These are phyloP conservation scores for Zoanthus sociatus DNA, from an alignment of 92 coral and sea anemone species.

Conservation along the genomic window DNA sequence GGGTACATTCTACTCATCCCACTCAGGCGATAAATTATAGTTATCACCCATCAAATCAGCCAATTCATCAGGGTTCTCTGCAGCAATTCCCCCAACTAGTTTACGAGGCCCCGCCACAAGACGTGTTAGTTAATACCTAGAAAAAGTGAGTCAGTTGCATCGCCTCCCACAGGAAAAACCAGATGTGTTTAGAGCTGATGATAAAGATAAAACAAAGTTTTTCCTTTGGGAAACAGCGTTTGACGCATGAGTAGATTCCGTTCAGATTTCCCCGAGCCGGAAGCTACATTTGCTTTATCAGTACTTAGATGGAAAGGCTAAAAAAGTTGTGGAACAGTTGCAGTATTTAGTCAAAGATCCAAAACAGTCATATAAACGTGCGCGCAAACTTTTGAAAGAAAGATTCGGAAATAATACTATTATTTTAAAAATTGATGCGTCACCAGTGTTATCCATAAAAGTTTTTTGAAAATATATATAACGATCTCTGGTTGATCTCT, in stretches of 20 bases:
- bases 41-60: neutral
- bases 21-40: neutral
- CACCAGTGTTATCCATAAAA: no score
- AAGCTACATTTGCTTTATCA: constrained; percentile 73
- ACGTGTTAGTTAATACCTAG: constrained; percentile 55
- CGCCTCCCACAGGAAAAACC: constrained; percentile 68
- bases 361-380: constrained; percentile 52
- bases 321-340: no score
- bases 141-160: constrained; percentile 61
- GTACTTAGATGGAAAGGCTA: neutral
- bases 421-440: no score
- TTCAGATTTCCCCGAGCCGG: constrained; percentile 56
- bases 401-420: no score
- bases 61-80: neutral
- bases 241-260: constrained; percentile 49
- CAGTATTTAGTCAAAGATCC: neutral
- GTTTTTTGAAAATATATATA: no score
- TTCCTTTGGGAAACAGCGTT: constrained; percentile 54
- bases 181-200: constrained; percentile 47
- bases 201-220: constrained; percentile 48
- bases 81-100: neutral
- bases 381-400: constrained; percentile 48
- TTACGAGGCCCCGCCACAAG: constrained; percentile 40
- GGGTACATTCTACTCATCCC: constrained; percentile 27
- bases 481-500: no score